Evolutionary conservation across 1,140 invertebrate genomes (phyloP), one percentile per base, ranked within the genome.

Genomic region (Drosophila suzukii): DNA sequence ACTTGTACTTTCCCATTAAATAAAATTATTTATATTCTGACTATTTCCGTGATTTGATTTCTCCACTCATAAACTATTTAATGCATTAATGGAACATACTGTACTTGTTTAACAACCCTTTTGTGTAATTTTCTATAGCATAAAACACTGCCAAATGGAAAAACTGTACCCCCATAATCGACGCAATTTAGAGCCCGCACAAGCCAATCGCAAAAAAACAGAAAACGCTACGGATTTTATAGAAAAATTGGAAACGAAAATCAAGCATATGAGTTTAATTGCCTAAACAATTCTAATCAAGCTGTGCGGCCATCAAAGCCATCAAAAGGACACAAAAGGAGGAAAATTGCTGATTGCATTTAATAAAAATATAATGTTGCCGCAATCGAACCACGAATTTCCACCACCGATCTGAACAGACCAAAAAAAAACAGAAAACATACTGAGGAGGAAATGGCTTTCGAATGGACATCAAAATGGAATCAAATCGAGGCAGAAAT

Each of bases 181-280:
- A 50, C 6, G 17, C n/a, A 32, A 15, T 34, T 6, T 43, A 34
- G 32, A 57, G 60, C 61, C 61, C 65, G 49, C 65, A 70, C 50
- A 70, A 41, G 34, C 17, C 51, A 59, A 51, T 58, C 20, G 27
- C 46, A 7, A 32, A 65, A 43, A 24, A 54, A 43, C 41, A 3
- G 4, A 57, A 65, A 57, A 57, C 15, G 24, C 34, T 15, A 58
- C 43, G 49, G 50, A 84, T 51, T 72, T 65, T 44, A 55, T n/a
- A 71, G 61, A 53, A 73, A 84, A 84, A 84, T 80, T 63, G 58
- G 10, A 58, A 71, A 50, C 50, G 63, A 55, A 85, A 81, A 84
- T 77, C 50, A 75, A 70, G 73, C 81, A 84, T 85, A 84, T 84
- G 77, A 80, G 70, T 84, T 81, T 85, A 85, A 85, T 85, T 84